Conservation (phyloP, 2,113 vertebrate genomes). For the Antennarius striatus region DNA sequence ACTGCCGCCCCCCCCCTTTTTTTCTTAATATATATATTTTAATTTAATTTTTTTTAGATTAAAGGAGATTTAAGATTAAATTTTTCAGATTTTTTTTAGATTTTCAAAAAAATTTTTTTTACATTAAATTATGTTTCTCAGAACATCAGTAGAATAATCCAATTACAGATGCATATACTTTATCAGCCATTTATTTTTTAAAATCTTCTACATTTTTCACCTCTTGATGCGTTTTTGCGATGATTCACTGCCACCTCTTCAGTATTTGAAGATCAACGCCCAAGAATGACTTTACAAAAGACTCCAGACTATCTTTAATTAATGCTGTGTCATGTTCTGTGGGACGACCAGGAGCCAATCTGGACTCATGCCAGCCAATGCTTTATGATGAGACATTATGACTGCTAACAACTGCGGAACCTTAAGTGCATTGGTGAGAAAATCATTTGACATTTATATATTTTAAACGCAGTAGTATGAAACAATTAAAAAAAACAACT, state of each 20-base stretch:
- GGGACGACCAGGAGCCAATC: neutral
- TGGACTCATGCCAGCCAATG: slow-evolving; percentile 3
- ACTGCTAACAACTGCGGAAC: neutral
- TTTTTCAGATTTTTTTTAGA: too few relatives aligned
- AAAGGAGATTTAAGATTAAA: too few relatives aligned
- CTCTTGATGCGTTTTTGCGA: slow-evolving; percentile 4
- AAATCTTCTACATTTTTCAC: too few relatives aligned
- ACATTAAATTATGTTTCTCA: too few relatives aligned
- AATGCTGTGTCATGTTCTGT: neutral
- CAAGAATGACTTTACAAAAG: neutral
- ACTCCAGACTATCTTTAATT: neutral
- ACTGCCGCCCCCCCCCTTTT: too few relatives aligned
- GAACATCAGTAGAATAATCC: too few relatives aligned
- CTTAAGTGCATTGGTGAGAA: neutral
- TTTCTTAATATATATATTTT: too few relatives aligned
- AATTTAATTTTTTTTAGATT: too few relatives aligned
- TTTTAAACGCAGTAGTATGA: neutral
- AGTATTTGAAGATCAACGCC: neutral
- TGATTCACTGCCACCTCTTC: neutral
- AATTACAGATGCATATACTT: too few relatives aligned
- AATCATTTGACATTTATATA: slow-evolving; percentile 2
- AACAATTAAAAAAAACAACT: neutral
- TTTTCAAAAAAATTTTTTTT: too few relatives aligned
- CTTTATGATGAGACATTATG: slow-evolving; percentile 6
- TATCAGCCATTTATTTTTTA: too few relatives aligned